Conservation (phyloP, 2,888 invertebrate genomes). For the Amphipyra tragopoginis region DNA sequence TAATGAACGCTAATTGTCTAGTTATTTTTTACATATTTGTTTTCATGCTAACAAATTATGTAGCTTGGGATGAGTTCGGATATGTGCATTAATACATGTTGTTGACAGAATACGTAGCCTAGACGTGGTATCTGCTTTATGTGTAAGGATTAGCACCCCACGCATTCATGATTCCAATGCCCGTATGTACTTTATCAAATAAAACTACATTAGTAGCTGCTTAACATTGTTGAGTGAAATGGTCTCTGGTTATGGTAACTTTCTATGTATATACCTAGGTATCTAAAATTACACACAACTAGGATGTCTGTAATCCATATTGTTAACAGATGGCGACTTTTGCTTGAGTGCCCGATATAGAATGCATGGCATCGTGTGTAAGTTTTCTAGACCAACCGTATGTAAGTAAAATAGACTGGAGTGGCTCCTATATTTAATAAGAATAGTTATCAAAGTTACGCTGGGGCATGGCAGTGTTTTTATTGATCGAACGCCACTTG, state of each 20-base stretch:
- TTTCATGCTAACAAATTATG: slow-evolving; percentile 6
- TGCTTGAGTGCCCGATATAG: too few species aligned
- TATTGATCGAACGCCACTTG: background rate
- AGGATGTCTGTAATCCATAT: slow-evolving; percentile 32
- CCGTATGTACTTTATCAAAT: slow-evolving; percentile 1
- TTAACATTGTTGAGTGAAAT: background rate
- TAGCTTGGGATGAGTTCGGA: slow-evolving; percentile 26
- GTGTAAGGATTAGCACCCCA: slow-evolving; percentile 10
- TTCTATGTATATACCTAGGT: too few species aligned
- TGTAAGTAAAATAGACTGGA: background rate
- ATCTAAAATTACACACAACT: background rate
- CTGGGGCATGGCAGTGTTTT: background rate
- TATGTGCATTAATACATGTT: slow-evolving; percentile 21
- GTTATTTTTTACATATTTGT: slow-evolving; percentile 5
- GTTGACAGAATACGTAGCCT: slow-evolving; percentile 24
- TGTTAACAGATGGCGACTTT: slow-evolving; percentile 32
- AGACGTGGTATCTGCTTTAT: slow-evolving; percentile 23
- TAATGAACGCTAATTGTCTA: background rate
- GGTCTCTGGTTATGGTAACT: background rate
- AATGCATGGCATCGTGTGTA: too few species aligned
- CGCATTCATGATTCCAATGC: slow-evolving; percentile 9
- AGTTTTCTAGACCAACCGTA: background rate
- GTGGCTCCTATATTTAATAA: slow-evolving; percentile 1
- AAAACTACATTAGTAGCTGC: background rate
- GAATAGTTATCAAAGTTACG: background rate